Conservation (phyloP, 1,140 invertebrate genomes). For the Melitaea cinxia region DNA sequence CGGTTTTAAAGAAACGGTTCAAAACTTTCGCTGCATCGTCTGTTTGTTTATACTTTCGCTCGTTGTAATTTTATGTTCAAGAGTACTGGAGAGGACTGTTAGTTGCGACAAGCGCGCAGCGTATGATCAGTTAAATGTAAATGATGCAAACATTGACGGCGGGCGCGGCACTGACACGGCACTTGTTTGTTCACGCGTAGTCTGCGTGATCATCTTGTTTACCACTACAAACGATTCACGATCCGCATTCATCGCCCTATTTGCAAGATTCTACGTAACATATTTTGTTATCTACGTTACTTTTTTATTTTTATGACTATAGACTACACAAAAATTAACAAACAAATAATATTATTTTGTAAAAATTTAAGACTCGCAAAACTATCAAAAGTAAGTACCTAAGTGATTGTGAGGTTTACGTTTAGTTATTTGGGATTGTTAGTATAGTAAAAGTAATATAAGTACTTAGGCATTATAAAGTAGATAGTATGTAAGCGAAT, state of each 20-base stretch:
- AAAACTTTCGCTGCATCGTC: conserved; percentile 64
- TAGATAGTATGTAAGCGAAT: too few relatives aligned
- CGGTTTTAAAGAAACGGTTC: conserved; percentile 36
- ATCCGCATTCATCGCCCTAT: conserved; percentile 59
- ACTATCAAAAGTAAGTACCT: too few relatives aligned
- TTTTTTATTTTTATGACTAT: too few relatives aligned
- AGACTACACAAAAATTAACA: too few relatives aligned
- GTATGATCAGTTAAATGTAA: conserved; percentile 45
- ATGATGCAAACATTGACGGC: conserved; percentile 54
- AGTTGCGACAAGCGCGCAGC: conserved; percentile 37
- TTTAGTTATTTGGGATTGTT: too few relatives aligned
- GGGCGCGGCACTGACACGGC: conserved; percentile 56
- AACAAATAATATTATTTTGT: neutral
- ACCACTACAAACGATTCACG: conserved; percentile 62
- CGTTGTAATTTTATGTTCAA: conserved; percentile 42
- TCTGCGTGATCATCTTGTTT: conserved; percentile 75
- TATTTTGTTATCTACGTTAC: neutral
- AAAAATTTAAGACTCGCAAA: too few relatives aligned
- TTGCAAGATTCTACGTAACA: conserved; percentile 8
- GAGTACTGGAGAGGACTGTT: conserved; percentile 27
- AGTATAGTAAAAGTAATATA: too few relatives aligned
- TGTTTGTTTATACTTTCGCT: conserved; percentile 65
- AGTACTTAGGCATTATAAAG: too few relatives aligned
- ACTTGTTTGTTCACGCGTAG: conserved; percentile 80
- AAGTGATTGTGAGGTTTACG: too few relatives aligned